Percentiles rank a stretch among this genome's conserved stretches.
Conservation (phyloP, 2,888 invertebrate species). For the Psococerastis gibbosa region DNA sequence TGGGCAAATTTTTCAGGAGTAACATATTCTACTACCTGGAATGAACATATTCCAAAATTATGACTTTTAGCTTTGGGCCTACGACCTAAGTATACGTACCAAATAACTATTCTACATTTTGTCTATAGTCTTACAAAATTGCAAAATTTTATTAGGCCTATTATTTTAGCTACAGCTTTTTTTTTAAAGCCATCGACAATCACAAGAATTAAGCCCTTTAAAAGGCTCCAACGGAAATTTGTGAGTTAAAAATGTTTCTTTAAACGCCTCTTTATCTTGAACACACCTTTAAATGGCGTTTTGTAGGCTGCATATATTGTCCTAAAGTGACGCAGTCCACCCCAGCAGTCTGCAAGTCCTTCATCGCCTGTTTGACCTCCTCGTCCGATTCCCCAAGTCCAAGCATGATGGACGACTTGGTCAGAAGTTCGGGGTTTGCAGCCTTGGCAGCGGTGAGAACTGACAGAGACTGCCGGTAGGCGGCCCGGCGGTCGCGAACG, state of each 20-base stretch:
- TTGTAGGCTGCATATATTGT: slow-evolving; percentile 99
- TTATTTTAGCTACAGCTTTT: not conserved
- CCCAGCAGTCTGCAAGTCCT: slow-evolving; percentile 56
- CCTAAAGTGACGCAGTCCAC: slow-evolving; percentile 95
- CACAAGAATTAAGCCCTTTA: no score
- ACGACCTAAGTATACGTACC: no score
- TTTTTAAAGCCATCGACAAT: no score
- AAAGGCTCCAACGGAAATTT: no score
- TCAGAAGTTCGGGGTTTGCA: slow-evolving; percentile 62
- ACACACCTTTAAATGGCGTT: slow-evolving; percentile 60
- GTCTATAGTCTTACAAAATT: no score
- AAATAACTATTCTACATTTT: no score
- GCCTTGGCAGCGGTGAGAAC: slow-evolving; percentile 69
- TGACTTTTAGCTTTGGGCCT: no score
- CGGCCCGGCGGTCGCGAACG: slow-evolving; percentile 85
- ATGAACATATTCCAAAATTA: slow-evolving; percentile 14
- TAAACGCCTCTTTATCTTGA: no score
- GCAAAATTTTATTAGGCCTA: slow-evolving; percentile 16
- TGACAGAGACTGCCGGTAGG: slow-evolving; percentile 72
- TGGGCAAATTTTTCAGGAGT: slow-evolving; percentile 81
- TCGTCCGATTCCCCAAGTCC: slow-evolving; percentile 83
- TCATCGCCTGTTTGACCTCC: slow-evolving; percentile 70
- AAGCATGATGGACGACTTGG: slow-evolving; percentile 96
- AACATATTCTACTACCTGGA: slow-evolving; percentile 74
- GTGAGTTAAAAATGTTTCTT: no score